These are phyloP conservation scores for Siniperca scherzeri DNA, from an alignment of 2,797 vertebrate species.

Conservation along the genomic window DNA sequence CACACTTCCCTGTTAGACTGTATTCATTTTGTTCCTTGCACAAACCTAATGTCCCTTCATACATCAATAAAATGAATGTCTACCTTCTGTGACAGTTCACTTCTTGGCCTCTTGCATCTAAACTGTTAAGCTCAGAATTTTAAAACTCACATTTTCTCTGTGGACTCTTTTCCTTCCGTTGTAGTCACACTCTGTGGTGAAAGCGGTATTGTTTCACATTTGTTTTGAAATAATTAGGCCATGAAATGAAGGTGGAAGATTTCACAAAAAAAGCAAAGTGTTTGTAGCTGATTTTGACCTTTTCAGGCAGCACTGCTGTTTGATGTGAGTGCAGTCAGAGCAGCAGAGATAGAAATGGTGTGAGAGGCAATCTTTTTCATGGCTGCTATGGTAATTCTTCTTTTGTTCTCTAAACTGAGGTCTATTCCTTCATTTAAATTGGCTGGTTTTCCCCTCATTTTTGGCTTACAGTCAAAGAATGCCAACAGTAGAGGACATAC, in stretches of 20 bases:
- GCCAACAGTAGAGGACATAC: conserved; percentile 18
- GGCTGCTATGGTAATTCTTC: conserved; percentile 34
- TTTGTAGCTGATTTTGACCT: conserved; percentile 55
- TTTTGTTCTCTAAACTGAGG: conserved; percentile 43
- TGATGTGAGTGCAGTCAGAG: conserved; percentile 43
- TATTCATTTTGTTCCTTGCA: conserved; percentile 6
- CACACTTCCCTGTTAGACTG: neutral
- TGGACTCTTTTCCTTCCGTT: neutral
- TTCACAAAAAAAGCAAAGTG: conserved; percentile 45
- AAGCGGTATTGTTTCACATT: conserved; percentile 31
- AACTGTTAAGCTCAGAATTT: neutral
- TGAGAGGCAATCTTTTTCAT: conserved; percentile 43
- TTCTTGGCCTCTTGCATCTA: neutral
- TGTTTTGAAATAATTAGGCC: conserved; percentile 52
- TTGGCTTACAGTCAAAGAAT: conserved; percentile 22
- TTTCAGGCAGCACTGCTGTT: conserved; percentile 46
- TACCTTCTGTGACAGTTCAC: neutral
- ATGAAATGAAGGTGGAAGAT: conserved; percentile 48
- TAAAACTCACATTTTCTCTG: conserved; percentile 12
- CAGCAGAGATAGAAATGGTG: conserved; percentile 33
- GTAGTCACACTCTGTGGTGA: neutral
- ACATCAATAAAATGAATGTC: conserved; percentile 1
- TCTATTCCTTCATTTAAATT: conserved; percentile 38
- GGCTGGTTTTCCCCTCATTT: conserved; percentile 21
- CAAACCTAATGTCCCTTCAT: neutral